Conservation (phyloP, 2,113 vertebrate species). For the Pycnonotus jocosus region DNA sequence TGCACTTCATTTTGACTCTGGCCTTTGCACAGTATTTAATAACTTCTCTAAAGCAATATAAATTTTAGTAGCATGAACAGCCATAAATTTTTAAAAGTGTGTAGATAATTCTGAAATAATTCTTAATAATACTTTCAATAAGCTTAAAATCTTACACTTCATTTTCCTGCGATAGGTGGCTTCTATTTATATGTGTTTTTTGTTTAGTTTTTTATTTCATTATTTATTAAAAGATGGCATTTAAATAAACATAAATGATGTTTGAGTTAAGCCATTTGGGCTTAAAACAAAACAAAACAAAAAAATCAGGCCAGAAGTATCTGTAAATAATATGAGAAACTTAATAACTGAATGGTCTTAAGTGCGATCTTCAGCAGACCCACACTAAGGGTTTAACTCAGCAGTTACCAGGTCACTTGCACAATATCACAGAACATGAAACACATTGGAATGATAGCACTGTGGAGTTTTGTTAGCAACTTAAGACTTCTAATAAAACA, state of each 20-base stretch:
- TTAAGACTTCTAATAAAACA: not conserved
- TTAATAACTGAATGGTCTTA: not conserved
- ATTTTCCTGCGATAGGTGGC: not conserved
- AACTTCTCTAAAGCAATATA: not conserved
- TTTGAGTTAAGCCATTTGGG: not conserved
- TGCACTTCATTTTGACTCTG: not conserved
- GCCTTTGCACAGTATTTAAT: not conserved
- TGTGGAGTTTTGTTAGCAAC: not conserved
- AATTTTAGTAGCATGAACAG: not conserved
- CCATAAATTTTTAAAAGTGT: not conserved
- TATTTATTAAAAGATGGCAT: not conserved
- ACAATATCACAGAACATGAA: not conserved
- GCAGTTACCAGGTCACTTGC: not conserved
- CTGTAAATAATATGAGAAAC: not conserved
- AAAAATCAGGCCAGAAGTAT: not conserved
- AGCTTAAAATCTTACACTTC: not conserved
- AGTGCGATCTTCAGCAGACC: not conserved
- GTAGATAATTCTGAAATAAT: not conserved
- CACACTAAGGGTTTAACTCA: not conserved
- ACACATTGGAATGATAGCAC: fast-evolving
- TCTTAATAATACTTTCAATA: not conserved
- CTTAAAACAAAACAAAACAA: not conserved
- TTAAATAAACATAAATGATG: not conserved
- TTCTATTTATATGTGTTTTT: not conserved
- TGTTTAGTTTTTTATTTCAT: not conserved